Percentiles rank a stretch among this genome's conserved stretches.
phyloP scores from a whole-genome alignment of 2,113 vertebrate species.

The Phrynosoma blainvillii region DNA sequence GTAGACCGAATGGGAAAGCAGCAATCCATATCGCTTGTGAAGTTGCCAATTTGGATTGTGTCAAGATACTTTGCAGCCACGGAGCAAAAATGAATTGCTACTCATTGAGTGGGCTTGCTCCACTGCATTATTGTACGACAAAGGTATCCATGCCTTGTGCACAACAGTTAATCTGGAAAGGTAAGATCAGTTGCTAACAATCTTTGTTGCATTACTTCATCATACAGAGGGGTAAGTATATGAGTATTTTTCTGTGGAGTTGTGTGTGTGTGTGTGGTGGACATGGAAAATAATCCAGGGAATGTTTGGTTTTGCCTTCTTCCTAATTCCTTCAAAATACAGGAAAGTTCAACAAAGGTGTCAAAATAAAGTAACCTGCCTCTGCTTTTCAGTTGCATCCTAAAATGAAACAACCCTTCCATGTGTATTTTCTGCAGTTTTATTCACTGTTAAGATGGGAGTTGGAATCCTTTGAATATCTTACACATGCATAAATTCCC shows the following conservation, averaged over 20 bases:
- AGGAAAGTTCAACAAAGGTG: not conserved
- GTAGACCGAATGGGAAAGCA: constrained; percentile 93
- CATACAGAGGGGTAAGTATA: not conserved
- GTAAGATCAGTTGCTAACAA: constrained; percentile 70
- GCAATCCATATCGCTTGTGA: constrained; percentile 93
- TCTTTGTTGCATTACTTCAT: too few relatives aligned
- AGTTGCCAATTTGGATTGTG: constrained; percentile 82
- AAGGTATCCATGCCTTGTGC: constrained; percentile 86
- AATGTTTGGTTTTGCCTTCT: too few relatives aligned
- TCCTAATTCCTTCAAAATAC: too few relatives aligned
- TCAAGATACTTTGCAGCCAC: constrained; percentile 83
- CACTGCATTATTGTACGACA: constrained; percentile 90
- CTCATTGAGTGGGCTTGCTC: constrained; percentile 88
- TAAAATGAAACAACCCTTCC: too few relatives aligned
- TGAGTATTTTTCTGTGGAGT: not conserved
- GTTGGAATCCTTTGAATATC: too few relatives aligned
- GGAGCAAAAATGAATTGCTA: constrained; percentile 87
- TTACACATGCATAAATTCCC: too few relatives aligned
- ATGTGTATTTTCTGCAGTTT: too few relatives aligned
- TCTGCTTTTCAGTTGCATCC: too few relatives aligned
- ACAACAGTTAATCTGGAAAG: constrained; percentile 87
- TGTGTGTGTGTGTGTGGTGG: not conserved
- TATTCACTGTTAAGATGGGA: too few relatives aligned
- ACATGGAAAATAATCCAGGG: not conserved
- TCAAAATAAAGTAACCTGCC: too few relatives aligned